A percentile compares a stretch with the other conserved stretches of the same genome.
Conservation (phyloP, 2,797 vertebrate species). For the Telmatherina bonti region DNA sequence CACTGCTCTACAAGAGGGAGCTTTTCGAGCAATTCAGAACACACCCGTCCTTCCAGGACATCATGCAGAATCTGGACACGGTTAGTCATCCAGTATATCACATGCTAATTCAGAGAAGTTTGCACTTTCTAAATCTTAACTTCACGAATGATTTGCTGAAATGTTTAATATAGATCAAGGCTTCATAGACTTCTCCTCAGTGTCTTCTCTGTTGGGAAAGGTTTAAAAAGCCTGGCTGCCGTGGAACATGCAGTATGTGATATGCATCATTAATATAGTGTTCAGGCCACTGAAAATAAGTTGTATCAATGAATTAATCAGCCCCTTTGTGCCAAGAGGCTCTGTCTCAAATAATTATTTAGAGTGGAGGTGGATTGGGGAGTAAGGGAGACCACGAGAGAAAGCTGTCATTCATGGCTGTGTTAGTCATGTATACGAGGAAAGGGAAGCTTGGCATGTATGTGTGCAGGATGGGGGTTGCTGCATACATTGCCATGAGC, state of each 20-base stretch:
- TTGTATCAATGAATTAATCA: conserved; percentile 75
- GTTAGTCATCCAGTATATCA: conserved; percentile 73
- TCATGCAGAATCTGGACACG: conserved; percentile 98
- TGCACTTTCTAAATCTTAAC: not conserved
- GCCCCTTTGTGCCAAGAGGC: conserved; percentile 57
- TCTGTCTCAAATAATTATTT: conserved; percentile 70
- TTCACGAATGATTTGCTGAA: conserved; percentile 16
- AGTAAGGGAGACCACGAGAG: conserved; percentile 31
- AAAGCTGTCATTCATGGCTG: conserved; percentile 64
- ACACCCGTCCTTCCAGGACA: conserved; percentile 97
- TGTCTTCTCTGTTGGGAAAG: conserved; percentile 46
- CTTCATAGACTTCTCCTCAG: conserved; percentile 24
- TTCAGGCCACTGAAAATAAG: conserved; percentile 51
- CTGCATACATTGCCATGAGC: conserved; percentile 60
- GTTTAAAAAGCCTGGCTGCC: conserved; percentile 32
- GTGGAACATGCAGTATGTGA: conserved; percentile 31
- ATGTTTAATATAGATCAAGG: conserved; percentile 47
- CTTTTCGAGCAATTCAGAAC: conserved; percentile 97
- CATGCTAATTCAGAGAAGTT: not conserved
- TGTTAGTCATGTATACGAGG: conserved; percentile 54
- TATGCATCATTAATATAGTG: conserved; percentile 49
- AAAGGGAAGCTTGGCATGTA: conserved; percentile 50
- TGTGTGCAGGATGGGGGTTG: conserved; percentile 53
- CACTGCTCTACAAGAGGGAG: conserved; percentile 95
- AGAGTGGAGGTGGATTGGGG: conserved; percentile 41